A percentile compares a stretch with the other conserved stretches of the same genome.
phyloP scores from a whole-genome alignment of 2,888 invertebrate species.

The Meghimatium bilineatum region DNA sequence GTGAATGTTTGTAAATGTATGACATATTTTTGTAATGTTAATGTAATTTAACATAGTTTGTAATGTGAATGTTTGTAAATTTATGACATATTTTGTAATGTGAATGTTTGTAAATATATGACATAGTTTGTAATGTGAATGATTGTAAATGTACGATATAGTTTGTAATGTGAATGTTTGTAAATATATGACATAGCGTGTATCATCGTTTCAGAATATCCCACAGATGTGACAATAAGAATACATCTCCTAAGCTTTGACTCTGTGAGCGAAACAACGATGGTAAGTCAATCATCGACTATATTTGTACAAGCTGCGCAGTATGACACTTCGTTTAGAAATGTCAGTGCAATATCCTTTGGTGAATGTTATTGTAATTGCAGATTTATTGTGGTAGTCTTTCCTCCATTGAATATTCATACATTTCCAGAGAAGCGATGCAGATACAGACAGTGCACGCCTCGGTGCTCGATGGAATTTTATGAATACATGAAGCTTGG shows the following conservation, averaged over 20 bases:
- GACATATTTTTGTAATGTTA: too few relatives aligned
- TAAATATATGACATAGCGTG: too few relatives aligned
- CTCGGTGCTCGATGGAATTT: too few relatives aligned
- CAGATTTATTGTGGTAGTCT: not conserved
- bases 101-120: too few relatives aligned
- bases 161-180: too few relatives aligned
- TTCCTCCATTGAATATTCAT: not conserved
- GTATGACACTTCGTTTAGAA: not conserved
- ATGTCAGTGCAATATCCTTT: not conserved
- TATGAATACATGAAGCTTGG: too few relatives aligned
- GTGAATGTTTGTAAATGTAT: too few relatives aligned
- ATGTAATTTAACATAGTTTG: too few relatives aligned
- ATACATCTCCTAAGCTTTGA: constrained; percentile 83
- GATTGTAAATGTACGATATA: too few relatives aligned
- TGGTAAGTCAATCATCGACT: constrained; percentile 81
- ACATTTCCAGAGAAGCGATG: not conserved
- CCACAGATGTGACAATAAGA: constrained; percentile 57
- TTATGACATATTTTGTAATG: too few relatives aligned
- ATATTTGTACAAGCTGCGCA: not conserved
- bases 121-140: too few relatives aligned
- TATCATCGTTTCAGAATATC: constrained; percentile 33
- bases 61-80: too few relatives aligned
- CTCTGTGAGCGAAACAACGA: constrained; percentile 96
- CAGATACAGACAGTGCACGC: not conserved
- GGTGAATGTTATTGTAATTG: not conserved